These are phyloP conservation scores for Trichonephila clavata DNA, from an alignment of 1,140 invertebrate genomes.

Conservation along the genomic window DNA sequence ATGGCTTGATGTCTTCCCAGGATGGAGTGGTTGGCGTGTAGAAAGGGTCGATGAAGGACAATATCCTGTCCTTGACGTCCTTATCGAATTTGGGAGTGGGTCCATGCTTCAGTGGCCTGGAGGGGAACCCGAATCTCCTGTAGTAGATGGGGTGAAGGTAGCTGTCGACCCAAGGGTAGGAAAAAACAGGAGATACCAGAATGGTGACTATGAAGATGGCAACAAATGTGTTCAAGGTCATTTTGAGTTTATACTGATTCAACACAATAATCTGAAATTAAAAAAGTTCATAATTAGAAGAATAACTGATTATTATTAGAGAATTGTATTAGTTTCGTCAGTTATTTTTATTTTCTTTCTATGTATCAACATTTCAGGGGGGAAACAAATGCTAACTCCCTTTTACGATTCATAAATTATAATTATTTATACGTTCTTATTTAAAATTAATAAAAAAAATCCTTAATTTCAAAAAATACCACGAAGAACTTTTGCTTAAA, in stretches of 20 bases:
- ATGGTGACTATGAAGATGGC: neutral
- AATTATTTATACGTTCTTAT: too few species aligned
- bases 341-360: too few species aligned
- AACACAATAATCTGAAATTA: neutral
- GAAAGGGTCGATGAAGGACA: constrained; percentile 64
- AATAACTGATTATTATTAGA: too few species aligned
- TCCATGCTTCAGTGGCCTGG: constrained; percentile 67
- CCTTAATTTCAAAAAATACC: too few species aligned
- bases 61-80: constrained; percentile 65
- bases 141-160: constrained; percentile 69
- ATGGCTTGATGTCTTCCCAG: constrained; percentile 64
- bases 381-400: too few species aligned
- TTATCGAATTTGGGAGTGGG: constrained; percentile 70
- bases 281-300: neutral
- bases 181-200: neutral
- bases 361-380: too few species aligned
- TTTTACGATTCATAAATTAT: too few species aligned
- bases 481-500: too few species aligned
- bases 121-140: constrained; percentile 69
- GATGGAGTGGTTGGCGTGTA: constrained; percentile 54
- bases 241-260: neutral
- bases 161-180: neutral
- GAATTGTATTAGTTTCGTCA: too few species aligned
- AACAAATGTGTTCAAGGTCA: neutral
- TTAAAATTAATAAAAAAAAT: too few species aligned